These are phyloP conservation scores for Bombus impatiens DNA, from an alignment of 1,140 invertebrate species.

Conservation along the genomic window DNA sequence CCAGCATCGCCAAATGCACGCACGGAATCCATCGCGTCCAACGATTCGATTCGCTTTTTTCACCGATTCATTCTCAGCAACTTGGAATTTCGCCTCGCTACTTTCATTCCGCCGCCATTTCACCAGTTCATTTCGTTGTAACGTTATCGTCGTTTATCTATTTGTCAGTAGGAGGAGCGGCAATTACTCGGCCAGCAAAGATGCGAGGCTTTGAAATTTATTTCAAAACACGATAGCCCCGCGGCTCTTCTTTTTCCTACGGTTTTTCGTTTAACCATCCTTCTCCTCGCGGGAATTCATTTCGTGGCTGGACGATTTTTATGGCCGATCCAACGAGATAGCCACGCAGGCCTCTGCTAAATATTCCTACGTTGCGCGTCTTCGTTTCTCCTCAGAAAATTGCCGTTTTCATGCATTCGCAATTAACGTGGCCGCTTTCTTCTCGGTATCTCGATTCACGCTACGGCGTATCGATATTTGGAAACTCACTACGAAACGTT, in stretches of 20 bases:
- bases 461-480: too few species aligned
- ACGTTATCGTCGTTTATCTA: neutral
- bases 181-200: neutral
- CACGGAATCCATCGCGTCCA: constrained; percentile 3
- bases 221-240: constrained; percentile 8
- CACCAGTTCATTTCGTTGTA: neutral
- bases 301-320: constrained; percentile 68
- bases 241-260: neutral
- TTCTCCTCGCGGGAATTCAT: constrained; percentile 53
- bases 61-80: neutral
- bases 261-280: constrained; percentile 24
- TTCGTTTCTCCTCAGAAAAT: constrained; percentile 29
- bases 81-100: neutral
- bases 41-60: constrained; percentile 8
- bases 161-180: neutral
- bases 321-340: constrained; percentile 57
- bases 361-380: constrained; percentile 20
- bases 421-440: neutral
- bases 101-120: neutral
- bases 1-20: constrained; percentile 39
- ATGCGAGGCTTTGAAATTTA: neutral
- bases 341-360: constrained; percentile 10
- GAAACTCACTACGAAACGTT: too few species aligned
- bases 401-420: constrained; percentile 5
- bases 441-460: neutral